A percentile compares a stretch with the other conserved stretches of the same genome.
phyloP scores from a whole-genome alignment of 2,888 invertebrate genomes.

The Zelleria hepariella region DNA sequence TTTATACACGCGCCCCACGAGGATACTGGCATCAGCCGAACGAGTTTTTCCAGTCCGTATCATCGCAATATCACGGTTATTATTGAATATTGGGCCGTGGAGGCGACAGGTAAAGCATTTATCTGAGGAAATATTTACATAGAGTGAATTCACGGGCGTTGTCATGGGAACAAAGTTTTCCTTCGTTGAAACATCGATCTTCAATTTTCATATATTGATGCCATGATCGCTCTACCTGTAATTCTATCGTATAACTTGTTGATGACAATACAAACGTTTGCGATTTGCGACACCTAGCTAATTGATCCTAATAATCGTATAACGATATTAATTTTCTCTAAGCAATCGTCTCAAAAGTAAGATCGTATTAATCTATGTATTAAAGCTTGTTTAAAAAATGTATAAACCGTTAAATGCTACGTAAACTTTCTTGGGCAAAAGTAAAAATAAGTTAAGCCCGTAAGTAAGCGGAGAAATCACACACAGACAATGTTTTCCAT shows the following conservation, averaged over 20 bases:
- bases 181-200: background rate
- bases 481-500: background rate
- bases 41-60: slow-evolving; percentile 72
- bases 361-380: no score
- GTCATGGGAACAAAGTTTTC: background rate
- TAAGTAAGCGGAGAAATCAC: background rate
- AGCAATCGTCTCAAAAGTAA: no score
- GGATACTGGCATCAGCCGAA: slow-evolving; percentile 69
- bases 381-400: background rate
- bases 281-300: no score
- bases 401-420: background rate
- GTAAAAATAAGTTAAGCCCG: background rate
- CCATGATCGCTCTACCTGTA: no score
- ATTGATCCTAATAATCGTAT: no score
- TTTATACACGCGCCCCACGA: slow-evolving; percentile 47
- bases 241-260: no score
- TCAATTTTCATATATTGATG: no score
- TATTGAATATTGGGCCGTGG: slow-evolving; percentile 66
- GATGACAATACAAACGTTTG: no score
- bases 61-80: slow-evolving; percentile 72
- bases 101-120: slow-evolving; percentile 69
- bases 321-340: no score
- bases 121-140: slow-evolving; percentile 55
- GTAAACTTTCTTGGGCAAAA: background rate
- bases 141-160: background rate